Evolutionary conservation across 2,113 vertebrate genomes (phyloP).

Genomic region (Microcebus jonahi): DNA sequence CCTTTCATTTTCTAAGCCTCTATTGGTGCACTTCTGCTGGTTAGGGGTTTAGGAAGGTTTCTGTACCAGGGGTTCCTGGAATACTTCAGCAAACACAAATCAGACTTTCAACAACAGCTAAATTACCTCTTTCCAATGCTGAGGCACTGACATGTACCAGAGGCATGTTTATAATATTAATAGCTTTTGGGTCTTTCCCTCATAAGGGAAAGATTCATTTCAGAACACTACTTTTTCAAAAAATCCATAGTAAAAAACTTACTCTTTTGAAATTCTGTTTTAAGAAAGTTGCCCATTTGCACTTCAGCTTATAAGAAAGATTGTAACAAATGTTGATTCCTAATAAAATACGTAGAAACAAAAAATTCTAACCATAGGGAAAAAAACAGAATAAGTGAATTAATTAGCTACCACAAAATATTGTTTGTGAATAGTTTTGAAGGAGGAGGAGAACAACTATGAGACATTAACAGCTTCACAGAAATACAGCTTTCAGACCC

Average conservation of each 20-base stretch:
- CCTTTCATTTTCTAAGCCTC: neutral
- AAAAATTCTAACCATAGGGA: neutral
- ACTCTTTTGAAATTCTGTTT: conserved; percentile 17
- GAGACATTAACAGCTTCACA: neutral
- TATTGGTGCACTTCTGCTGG: neutral
- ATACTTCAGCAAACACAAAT: conserved; percentile 62
- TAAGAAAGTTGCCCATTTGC: conserved; percentile 38
- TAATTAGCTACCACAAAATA: neutral
- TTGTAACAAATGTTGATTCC: conserved; percentile 9
- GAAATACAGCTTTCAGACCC: neutral
- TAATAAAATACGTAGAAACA: neutral
- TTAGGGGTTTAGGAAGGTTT: neutral
- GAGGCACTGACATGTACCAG: conserved; percentile 42
- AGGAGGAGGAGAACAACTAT: neutral
- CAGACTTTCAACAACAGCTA: conserved; percentile 53
- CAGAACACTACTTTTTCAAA: neutral
- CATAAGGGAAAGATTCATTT: conserved; percentile 56
- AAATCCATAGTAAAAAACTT: neutral
- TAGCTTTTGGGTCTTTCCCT: conserved; percentile 2
- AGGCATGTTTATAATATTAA: conserved; percentile 20
- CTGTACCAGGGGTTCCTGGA: conserved; percentile 50
- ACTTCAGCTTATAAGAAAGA: conserved; percentile 40
- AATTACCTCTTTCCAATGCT: conserved; percentile 25
- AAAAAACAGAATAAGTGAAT: conserved; percentile 19
- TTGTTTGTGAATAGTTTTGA: neutral